A percentile compares a stretch with the other conserved stretches of the same genome.
Evolutionary conservation across 64 coral and sea anemone genomes (phyloP).

Genomic region (Stichodactyla mertensii): DNA sequence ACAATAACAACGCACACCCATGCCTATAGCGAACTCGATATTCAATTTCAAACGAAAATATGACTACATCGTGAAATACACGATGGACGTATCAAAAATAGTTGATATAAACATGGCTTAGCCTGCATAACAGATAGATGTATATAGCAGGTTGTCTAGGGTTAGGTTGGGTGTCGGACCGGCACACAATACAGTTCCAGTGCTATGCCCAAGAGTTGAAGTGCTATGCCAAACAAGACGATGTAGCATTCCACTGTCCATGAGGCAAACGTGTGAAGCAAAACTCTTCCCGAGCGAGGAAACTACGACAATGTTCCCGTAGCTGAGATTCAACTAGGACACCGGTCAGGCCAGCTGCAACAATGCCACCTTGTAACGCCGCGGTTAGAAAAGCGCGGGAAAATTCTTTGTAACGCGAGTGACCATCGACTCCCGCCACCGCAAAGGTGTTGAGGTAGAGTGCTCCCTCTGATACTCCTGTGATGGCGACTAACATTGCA

Average conservation of each 20-base stretch:
- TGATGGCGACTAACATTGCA: constrained; percentile 22
- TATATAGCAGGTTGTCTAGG: too few relatives aligned
- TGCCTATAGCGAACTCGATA: too few relatives aligned
- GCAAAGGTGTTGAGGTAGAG: constrained; percentile 66
- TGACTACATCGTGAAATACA: too few relatives aligned
- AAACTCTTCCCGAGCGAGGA: neutral
- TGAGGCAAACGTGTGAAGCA: constrained; percentile 45
- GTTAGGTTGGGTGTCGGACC: too few relatives aligned
- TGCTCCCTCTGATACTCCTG: constrained; percentile 42
- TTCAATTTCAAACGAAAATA: too few relatives aligned
- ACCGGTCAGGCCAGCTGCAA: constrained; percentile 49
- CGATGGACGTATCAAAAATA: too few relatives aligned
- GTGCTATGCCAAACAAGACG: constrained; percentile 1
- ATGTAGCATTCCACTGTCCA: constrained; percentile 49
- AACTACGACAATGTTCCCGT: constrained; percentile 42
- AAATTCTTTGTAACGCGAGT: constrained; percentile 51
- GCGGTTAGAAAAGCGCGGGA: constrained; percentile 77
- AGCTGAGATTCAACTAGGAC: constrained; percentile 43
- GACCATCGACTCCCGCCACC: constrained; percentile 24
- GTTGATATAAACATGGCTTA: too few relatives aligned
- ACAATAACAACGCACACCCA: too few relatives aligned
- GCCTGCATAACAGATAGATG: too few relatives aligned
- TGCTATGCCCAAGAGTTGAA: neutral
- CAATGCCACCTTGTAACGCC: constrained; percentile 39
- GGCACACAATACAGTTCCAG: too few relatives aligned